phyloP scores from a whole-genome alignment of 2,888 invertebrate species.

The Cerceris ruficornis region DNA sequence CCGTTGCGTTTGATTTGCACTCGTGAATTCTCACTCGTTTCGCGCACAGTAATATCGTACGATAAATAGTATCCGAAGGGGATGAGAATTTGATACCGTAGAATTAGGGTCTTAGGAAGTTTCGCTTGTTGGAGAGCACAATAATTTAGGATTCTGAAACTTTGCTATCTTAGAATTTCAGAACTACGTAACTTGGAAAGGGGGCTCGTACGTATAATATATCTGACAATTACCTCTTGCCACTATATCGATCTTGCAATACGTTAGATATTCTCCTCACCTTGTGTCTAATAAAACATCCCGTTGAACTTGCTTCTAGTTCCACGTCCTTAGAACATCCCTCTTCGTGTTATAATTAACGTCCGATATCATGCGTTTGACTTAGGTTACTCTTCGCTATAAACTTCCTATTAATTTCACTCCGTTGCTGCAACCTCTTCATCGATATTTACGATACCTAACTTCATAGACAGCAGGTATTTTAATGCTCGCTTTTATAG shows the following conservation, averaged over 20 bases:
- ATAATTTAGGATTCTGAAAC: slow-evolving; percentile 38
- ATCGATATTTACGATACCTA: neutral
- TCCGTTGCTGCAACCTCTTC: neutral
- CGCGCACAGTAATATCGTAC: slow-evolving; percentile 18
- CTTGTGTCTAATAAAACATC: neutral
- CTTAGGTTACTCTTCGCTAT: no score
- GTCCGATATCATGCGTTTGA: no score
- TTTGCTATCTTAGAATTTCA: slow-evolving; percentile 19
- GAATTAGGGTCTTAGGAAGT: slow-evolving; percentile 26
- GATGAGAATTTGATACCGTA: neutral
- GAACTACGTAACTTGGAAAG: slow-evolving; percentile 26
- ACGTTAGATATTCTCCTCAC: neutral
- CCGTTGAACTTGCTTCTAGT: neutral
- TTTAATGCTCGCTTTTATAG: neutral
- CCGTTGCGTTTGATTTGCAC: no score
- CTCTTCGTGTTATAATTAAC: no score
- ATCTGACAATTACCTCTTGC: neutral
- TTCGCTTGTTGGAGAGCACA: slow-evolving; percentile 26
- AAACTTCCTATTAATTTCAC: no score
- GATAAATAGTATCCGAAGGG: slow-evolving; percentile 21
- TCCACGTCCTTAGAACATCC: no score
- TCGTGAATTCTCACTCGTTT: neutral
- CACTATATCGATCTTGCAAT: neutral
- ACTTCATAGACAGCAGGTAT: neutral
- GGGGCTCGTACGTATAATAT: neutral